These are phyloP conservation scores for Cyanoderma ruficeps DNA, from an alignment of 2,113 vertebrate genomes.

Conservation along the genomic window DNA sequence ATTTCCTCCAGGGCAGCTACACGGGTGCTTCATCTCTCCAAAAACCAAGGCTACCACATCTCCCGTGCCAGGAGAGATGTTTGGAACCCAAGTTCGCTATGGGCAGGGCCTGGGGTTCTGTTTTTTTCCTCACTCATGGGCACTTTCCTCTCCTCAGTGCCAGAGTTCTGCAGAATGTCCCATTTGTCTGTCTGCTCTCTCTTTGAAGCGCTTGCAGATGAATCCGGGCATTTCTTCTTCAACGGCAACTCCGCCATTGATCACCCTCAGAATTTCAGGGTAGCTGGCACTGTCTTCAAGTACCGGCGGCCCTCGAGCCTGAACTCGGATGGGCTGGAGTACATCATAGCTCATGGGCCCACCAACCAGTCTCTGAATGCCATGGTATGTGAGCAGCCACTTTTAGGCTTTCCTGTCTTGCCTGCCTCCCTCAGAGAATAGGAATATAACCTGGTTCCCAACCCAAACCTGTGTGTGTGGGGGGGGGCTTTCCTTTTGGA, in stretches of 20 bases:
- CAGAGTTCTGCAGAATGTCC: not conserved
- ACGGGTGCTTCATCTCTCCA: not conserved
- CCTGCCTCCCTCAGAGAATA: not conserved
- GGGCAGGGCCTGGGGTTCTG: not conserved
- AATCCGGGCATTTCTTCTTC: conserved; percentile 86
- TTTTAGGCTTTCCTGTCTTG: not conserved
- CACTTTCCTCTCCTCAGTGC: not conserved
- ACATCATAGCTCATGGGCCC: conserved; percentile 87
- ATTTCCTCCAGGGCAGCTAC: not conserved
- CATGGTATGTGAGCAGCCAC: conserved; percentile 75
- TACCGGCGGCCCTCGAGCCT: conserved; percentile 82
- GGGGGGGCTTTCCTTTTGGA: not conserved
- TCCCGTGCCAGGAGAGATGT: not conserved
- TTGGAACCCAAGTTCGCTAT: not conserved
- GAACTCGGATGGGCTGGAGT: conserved; percentile 85
- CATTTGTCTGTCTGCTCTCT: not conserved
- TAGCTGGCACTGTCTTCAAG: conserved; percentile 88
- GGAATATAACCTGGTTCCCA: not conserved
- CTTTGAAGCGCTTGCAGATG: conserved; percentile 84
- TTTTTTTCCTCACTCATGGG: not conserved
- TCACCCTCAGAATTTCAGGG: conserved; percentile 87
- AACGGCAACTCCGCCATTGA: conserved; percentile 87
- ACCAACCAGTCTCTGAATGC: conserved; percentile 86
- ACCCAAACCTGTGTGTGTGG: not conserved
- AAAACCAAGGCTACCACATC: not conserved